A percentile compares a stretch with the other conserved stretches of the same genome.
Evolutionary conservation across 2,888 invertebrate genomes (phyloP).

Genomic region (Onchidella celtica): DNA sequence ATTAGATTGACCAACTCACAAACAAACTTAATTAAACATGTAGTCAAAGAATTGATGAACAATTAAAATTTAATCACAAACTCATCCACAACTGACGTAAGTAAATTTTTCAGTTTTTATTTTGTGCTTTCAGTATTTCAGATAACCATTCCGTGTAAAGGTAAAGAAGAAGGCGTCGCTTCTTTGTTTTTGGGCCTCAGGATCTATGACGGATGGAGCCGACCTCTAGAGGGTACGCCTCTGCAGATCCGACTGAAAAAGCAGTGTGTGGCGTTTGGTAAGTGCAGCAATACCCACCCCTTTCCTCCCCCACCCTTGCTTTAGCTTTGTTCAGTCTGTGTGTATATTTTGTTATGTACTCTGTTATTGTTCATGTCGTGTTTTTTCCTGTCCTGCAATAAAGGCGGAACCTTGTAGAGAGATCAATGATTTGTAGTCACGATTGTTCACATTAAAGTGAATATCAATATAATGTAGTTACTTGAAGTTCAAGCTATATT

Average conservation of each 20-base stretch:
- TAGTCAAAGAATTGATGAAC: too few relatives aligned
- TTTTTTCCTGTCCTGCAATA: too few relatives aligned
- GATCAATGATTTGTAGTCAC: not conserved
- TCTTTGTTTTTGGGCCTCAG: slow-evolving; percentile 73
- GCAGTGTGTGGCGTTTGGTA: slow-evolving; percentile 75
- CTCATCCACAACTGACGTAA: too few relatives aligned
- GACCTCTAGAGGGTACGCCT: slow-evolving; percentile 73
- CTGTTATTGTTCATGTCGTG: not conserved
- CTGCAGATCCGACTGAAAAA: slow-evolving; percentile 74
- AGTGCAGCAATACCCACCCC: slow-evolving; percentile 41
- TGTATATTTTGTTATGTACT: not conserved
- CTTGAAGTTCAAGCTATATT: too few relatives aligned
- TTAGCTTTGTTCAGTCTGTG: not conserved
- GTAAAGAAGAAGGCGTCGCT: slow-evolving; percentile 73
- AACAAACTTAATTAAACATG: too few relatives aligned
- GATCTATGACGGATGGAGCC: slow-evolving; percentile 64
- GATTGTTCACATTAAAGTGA: too few relatives aligned
- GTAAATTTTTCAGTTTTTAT: too few relatives aligned
- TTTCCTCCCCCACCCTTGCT: not conserved
- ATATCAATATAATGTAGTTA: too few relatives aligned
- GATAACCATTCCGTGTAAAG: slow-evolving; percentile 78
- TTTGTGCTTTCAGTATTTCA: too few relatives aligned
- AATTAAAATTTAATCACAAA: too few relatives aligned
- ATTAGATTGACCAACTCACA: too few relatives aligned
- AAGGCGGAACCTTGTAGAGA: not conserved